These are phyloP conservation scores for Malurus elegans DNA, from an alignment of 2,113 vertebrate species.

Conservation along the genomic window DNA sequence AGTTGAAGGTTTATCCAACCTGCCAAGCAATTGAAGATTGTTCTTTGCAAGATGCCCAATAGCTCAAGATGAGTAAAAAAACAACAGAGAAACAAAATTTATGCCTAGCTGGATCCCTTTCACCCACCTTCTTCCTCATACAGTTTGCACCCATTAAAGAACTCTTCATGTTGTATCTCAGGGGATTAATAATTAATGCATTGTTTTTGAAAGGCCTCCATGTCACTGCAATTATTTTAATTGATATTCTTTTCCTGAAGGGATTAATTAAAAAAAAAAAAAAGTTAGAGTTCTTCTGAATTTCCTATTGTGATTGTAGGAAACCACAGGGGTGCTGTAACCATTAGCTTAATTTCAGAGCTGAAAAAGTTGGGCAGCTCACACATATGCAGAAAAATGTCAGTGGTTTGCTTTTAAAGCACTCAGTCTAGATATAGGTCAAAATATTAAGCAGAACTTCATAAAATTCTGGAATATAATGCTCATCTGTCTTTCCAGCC, in stretches of 20 bases:
- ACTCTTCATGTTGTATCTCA: background rate
- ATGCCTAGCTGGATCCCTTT: background rate
- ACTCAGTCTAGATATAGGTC: background rate
- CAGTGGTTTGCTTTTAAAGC: background rate
- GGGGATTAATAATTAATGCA: background rate
- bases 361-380: background rate
- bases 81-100: background rate
- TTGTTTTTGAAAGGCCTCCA: background rate
- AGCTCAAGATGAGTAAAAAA: background rate
- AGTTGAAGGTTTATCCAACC: background rate
- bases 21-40: background rate
- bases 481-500: background rate
- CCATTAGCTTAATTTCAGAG: background rate
- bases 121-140: background rate
- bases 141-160: background rate
- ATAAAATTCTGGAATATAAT: background rate
- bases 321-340: constrained; percentile 6
- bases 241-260: constrained; percentile 2
- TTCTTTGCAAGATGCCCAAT: background rate
- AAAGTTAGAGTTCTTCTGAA: background rate
- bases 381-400: background rate
- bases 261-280: background rate
- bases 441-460: background rate
- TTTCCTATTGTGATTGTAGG: background rate
- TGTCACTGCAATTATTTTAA: background rate